Base-by-base conservation (phyloP, 2,888 invertebrate species). In the Ypsolopha scabrella region DNA sequence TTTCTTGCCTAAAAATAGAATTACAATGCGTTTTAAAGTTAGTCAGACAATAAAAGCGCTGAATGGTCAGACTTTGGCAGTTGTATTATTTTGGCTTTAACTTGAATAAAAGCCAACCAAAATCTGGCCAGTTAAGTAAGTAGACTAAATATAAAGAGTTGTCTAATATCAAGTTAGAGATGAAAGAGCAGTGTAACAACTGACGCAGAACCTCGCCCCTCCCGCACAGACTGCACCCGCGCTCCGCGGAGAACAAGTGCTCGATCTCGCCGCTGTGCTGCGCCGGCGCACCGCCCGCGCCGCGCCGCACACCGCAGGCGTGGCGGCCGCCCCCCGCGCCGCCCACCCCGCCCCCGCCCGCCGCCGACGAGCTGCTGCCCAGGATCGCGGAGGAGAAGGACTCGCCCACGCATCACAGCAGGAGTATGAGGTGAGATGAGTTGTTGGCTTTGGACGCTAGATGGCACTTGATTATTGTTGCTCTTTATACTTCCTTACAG, bases 371-470 rank as follows among this genome's bases (percentile, higher is more conserved):
- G 36, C 86, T 91, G 51, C 76, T 95, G 65, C 95, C 95, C 0
- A 80, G 95, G 58, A 95, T 95, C 54, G 95, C 95, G 0, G 95
- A 95, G 77, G 95, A 95, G 72, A 95, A 94, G 67, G 93, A 94
- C 73, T 93, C 93, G 13, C 93, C 93, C 0, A 92, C 93, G 0
- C 92, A 91, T 45, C 81, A 82, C 39, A 68, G 77, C 1, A 72
- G 69, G 53, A 65, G 67, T 33, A 41, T 38, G n/a, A 45, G 45
- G 51, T 39, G 2, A 11, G 46, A n/a, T 24, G 10, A 46, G 11
- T 9, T 24, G 33, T 14, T 9, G 34, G 4, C 35, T 9, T n/a
- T 34, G 46, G 2, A 2, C 24, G 24, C 4, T 24, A 43, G 11
- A 14, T n/a, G n/a, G 43, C 7, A 10, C 43, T 10, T 2, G 13